Evolutionary conservation across 2,888 invertebrate species (phyloP).

Genomic region (Lacanobia wlatinum): DNA sequence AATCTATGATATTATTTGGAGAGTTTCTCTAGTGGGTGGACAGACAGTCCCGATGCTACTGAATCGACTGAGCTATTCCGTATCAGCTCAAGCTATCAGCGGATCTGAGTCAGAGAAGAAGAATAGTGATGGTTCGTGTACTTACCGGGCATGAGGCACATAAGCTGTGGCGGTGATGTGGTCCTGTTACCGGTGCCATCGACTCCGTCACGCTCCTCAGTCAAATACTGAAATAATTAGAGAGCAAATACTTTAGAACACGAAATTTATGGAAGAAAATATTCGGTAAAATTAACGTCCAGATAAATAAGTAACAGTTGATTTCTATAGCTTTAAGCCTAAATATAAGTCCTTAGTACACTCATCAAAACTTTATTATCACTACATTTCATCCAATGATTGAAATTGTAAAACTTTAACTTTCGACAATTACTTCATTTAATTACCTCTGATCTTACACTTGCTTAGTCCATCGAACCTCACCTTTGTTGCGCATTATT

Average conservation of each 20-base stretch:
- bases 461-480: not conserved
- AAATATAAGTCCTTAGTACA: not conserved
- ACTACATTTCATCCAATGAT: not conserved
- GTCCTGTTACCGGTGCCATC: slow-evolving; percentile 86
- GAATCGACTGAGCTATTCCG: not conserved
- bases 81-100: not conserved
- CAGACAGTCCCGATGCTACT: no score
- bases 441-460: not conserved
- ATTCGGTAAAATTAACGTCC: not conserved
- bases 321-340: not conserved
- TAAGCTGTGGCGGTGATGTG: slow-evolving; percentile 90
- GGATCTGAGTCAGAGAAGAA: not conserved
- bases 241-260: not conserved
- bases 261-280: not conserved
- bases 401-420: not conserved
- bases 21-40: not conserved
- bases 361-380: not conserved
- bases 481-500: not conserved
- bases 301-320: no score
- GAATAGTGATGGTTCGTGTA: slow-evolving; percentile 13
- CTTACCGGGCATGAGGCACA: slow-evolving; percentile 91
- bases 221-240: slow-evolving; percentile 84
- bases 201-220: slow-evolving; percentile 88
- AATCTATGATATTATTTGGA: no score
- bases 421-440: not conserved